Evolutionary conservation across 2,797 vertebrate species (phyloP).

Genomic region (Alfaro cultratus): DNA sequence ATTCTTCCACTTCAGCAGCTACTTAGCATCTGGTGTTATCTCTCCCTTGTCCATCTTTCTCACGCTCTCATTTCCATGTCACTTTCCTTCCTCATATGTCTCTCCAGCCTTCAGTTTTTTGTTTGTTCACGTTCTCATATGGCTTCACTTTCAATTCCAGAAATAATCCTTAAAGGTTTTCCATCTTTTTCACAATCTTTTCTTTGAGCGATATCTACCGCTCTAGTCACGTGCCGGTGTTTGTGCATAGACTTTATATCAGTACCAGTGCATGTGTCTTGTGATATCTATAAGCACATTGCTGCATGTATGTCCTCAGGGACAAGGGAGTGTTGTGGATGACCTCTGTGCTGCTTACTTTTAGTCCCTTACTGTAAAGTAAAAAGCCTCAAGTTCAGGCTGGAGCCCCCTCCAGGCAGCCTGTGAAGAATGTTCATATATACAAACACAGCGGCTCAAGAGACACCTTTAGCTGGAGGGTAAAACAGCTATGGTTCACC

Average conservation of each 20-base stretch:
- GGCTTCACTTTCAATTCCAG: slow-evolving; percentile 38
- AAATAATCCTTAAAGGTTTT: slow-evolving; percentile 52
- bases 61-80: slow-evolving; percentile 2
- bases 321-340: slow-evolving; percentile 52
- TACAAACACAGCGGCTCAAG: slow-evolving; percentile 65
- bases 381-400: slow-evolving; percentile 68
- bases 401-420: slow-evolving; percentile 60
- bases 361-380: slow-evolving; percentile 56
- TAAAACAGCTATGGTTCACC: slow-evolving; percentile 67
- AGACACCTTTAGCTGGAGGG: slow-evolving; percentile 74
- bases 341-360: slow-evolving; percentile 58
- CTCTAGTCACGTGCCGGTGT: background rate
- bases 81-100: slow-evolving; percentile 10
- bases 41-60: slow-evolving; percentile 10
- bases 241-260: background rate
- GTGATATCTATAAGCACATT: slow-evolving; percentile 32
- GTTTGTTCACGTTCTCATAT: background rate
- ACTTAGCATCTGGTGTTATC: slow-evolving; percentile 52
- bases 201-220: slow-evolving; percentile 53
- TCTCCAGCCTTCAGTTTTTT: slow-evolving; percentile 3
- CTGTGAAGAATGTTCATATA: slow-evolving; percentile 69
- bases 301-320: slow-evolving; percentile 31
- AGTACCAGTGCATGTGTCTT: slow-evolving; percentile 31
- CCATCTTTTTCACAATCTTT: slow-evolving; percentile 53
- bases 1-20: slow-evolving; percentile 57